Base-by-base conservation (phyloP, 2,888 invertebrate species). In the Dascillus cervinus region DNA sequence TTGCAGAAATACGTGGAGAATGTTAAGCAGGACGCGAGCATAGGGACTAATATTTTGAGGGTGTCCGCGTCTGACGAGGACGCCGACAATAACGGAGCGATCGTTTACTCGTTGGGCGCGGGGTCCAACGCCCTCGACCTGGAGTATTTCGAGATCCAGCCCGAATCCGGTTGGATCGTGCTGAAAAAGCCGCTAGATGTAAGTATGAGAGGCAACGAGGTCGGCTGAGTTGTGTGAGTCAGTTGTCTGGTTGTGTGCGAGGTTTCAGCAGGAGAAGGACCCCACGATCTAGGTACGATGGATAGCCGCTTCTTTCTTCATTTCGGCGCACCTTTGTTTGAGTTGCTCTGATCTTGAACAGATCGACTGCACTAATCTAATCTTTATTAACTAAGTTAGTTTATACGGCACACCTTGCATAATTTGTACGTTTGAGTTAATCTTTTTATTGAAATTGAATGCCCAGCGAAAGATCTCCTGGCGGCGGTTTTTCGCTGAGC, bases 51-150 rank as follows among this genome's bases (percentile, higher is more conserved):
- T 64, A 92, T 94, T 52, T 71, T 92, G 44, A 77, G 92, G 57
- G 92, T 95, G 13, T 95, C 94, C 10, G 94, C 95, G 39, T 94
- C 92, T 22, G 94, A 94, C 62, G 94, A 94, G 66, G 96, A 96
- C 71, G 91, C 92, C 17, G 95, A 95, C 58, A 88, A 89, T 63
- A 97, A 97, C 64, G 94, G 95, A 12, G 91, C 90, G 33, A 92
- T 95, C 56, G 79, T 88, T 9, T 95, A 94, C 62, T 86, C 89
- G 22, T 68, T 95, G 52, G 90, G 85, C 53, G 88, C 92, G 21
- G 87, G 89, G 1, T 83, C 82, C 54, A 89, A 91, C 64, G 82
- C 87, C 6, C 80, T 82, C 30, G 89, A 90, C 66, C 75, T 94
- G 57, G 90, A 92, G 60, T 92, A 95, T 69, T 97, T 98, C 65